A percentile compares a stretch with the other conserved stretches of the same genome.
phyloP scores from a whole-genome alignment of 1,140 invertebrate genomes.

The Archivesica marissinica region DNA sequence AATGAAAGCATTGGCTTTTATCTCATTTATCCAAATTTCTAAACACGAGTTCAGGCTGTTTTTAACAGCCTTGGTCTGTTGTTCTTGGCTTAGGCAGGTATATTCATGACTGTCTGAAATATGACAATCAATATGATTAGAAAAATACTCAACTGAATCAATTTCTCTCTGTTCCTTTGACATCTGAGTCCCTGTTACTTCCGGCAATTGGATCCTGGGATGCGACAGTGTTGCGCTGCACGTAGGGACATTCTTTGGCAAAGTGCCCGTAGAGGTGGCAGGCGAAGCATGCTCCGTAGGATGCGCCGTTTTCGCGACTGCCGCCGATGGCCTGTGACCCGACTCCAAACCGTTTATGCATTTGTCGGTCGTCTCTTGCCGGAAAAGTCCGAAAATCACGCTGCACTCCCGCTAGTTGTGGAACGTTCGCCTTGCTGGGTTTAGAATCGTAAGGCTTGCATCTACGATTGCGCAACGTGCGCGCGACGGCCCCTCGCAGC shows the following conservation, averaged over 20 bases:
- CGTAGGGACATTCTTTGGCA: conserved; percentile 15
- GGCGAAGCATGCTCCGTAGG: not conserved
- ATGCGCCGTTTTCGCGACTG: too few relatives aligned
- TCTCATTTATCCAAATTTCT: too few relatives aligned
- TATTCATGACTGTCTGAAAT: too few relatives aligned
- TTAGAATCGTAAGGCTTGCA: not conserved
- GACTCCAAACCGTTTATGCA: not conserved
- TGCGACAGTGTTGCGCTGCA: not conserved
- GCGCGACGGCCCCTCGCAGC: not conserved
- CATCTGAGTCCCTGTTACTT: too few relatives aligned
- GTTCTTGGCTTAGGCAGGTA: too few relatives aligned
- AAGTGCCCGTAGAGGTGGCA: not conserved
- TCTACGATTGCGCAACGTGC: not conserved
- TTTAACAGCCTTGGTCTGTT: too few relatives aligned
- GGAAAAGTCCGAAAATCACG: not conserved
- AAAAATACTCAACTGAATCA: too few relatives aligned
- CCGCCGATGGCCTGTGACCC: not conserved
- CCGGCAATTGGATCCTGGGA: too few relatives aligned
- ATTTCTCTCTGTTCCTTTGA: too few relatives aligned
- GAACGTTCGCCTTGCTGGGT: not conserved
- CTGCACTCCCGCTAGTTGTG: not conserved
- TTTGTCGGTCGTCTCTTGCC: not conserved
- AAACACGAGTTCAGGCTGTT: too few relatives aligned
- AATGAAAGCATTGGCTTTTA: too few relatives aligned
- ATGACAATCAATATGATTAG: too few relatives aligned